A percentile compares a stretch with the other conserved stretches of the same genome.
Evolutionary conservation across 2,113 vertebrate species (phyloP).

Genomic region (Syngnathus floridae): DNA sequence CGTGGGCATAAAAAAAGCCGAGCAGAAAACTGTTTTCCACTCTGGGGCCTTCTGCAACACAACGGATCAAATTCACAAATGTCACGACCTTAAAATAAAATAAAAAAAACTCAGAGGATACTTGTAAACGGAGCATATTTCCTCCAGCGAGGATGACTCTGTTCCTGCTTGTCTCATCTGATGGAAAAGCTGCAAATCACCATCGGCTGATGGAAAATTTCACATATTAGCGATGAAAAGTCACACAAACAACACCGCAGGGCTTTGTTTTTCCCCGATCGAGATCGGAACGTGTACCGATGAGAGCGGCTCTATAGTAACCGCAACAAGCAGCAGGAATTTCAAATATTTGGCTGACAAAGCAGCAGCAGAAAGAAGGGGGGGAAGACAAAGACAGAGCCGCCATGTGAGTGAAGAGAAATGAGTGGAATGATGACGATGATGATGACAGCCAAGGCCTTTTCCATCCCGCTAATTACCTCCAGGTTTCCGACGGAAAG

Average conservation of each 20-base stretch:
- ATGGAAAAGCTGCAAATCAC: background rate
- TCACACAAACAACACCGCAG: background rate
- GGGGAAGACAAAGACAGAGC: background rate
- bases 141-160: constrained; percentile 8
- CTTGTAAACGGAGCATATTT: constrained; percentile 12
- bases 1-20: constrained; percentile 30
- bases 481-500: constrained; percentile 59
- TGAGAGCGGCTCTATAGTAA: background rate
- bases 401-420: constrained; percentile 31
- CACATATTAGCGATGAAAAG: background rate
- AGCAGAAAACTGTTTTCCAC: constrained; percentile 40
- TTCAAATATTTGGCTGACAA: constrained; percentile 28
- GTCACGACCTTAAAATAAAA: background rate
- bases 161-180: background rate
- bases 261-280: background rate
- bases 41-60: constrained; percentile 2
- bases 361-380: background rate
- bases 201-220: background rate
- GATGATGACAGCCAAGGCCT: constrained; percentile 23
- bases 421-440: constrained; percentile 27
- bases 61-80: constrained; percentile 25
- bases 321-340: constrained; percentile 42
- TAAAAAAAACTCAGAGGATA: background rate
- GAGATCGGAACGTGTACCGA: background rate
- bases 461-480: constrained; percentile 55